Percentiles rank a stretch among this genome's conserved stretches.
These are phyloP conservation scores for Hippopotamus amphibius DNA, from an alignment of 2,113 vertebrate species.

Conservation along the genomic window DNA sequence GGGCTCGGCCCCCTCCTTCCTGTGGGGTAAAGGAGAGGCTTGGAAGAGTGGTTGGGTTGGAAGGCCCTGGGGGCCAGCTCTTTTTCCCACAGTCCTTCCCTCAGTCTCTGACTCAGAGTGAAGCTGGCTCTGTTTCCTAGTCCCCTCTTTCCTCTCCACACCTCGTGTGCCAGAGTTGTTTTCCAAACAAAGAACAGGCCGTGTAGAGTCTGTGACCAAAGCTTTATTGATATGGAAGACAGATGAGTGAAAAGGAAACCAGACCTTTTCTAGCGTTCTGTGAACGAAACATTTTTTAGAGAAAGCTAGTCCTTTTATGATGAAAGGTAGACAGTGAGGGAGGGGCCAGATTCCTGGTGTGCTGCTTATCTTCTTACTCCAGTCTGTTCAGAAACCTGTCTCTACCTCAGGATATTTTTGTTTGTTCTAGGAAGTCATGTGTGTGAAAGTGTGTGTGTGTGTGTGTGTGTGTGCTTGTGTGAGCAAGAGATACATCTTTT, in stretches of 20 bases:
- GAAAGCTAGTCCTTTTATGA: background rate
- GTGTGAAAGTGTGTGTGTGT: background rate
- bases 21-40: background rate
- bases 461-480: background rate
- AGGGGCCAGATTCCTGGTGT: background rate
- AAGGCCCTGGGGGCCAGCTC: background rate
- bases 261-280: background rate
- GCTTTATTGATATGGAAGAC: background rate
- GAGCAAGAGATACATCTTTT: background rate
- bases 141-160: background rate
- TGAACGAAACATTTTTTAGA: background rate
- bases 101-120: background rate
- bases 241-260: background rate
- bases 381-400: background rate
- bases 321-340: background rate
- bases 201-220: background rate
- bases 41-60: background rate
- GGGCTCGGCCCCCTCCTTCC: background rate
- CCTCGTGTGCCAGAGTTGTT: background rate
- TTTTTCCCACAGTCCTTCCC: background rate
- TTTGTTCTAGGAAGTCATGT: constrained; percentile 5
- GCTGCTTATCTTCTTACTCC: background rate
- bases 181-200: background rate
- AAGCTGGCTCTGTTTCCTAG: background rate
- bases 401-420: background rate